Evolutionary conservation across 2,888 invertebrate species (phyloP).

Genomic region (Xestia ashworthii): DNA sequence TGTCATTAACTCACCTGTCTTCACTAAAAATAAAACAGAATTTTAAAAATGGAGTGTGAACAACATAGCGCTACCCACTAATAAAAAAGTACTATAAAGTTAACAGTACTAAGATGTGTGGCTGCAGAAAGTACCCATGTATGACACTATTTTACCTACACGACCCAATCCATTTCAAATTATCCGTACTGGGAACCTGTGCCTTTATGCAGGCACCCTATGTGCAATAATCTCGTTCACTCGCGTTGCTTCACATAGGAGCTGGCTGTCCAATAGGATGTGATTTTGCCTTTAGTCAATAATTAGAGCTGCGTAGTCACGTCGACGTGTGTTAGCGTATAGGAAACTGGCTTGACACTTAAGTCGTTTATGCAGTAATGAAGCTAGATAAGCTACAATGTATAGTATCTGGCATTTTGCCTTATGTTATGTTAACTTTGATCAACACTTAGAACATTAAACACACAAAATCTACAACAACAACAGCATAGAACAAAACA

Average conservation of each 20-base stretch:
- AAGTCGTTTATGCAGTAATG: not conserved
- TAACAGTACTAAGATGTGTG: not conserved
- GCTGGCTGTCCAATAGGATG: conserved; percentile 7
- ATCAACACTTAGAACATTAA: not conserved
- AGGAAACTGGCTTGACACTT: not conserved
- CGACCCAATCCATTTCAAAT: not conserved
- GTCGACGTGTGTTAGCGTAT: not conserved
- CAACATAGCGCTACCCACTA: too few relatives aligned
- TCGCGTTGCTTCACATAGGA: not conserved
- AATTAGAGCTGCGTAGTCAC: not conserved
- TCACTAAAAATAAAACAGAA: too few relatives aligned
- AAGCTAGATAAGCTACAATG: not conserved
- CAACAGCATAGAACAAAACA: not conserved
- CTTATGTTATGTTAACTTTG: not conserved
- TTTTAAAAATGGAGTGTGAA: too few relatives aligned
- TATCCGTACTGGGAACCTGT: not conserved
- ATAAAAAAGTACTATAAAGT: not conserved
- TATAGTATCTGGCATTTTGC: too few relatives aligned
- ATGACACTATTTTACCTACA: not conserved
- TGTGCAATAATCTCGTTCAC: not conserved
- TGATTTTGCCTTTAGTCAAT: conserved; percentile 9
- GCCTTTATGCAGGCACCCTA: not conserved
- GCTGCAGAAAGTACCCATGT: not conserved
- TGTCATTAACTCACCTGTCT: too few relatives aligned
- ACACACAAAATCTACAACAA: not conserved